Evolutionary conservation across 2,888 invertebrate genomes (phyloP), one percentile per base, ranked within the genome.

Genomic region (Synergus gifuensis): DNA sequence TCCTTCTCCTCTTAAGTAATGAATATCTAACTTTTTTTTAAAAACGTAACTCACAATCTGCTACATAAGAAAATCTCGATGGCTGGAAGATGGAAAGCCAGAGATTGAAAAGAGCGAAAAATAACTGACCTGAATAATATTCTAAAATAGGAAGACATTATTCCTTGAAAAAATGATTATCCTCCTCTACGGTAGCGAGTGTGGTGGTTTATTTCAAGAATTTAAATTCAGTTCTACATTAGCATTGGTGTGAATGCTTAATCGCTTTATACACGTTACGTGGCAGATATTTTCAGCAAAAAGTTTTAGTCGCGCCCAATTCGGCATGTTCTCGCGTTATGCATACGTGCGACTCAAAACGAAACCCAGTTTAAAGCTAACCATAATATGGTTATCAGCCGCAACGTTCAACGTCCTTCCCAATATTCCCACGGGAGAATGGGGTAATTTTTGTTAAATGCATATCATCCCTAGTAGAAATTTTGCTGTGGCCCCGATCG

Each of bases 311-410:
- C 73, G 54, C 12, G 49, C 54, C n/a, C 73, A 58, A 54, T 73
- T 73, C 9, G 36, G 54, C 36, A 54, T 54, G 54, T 54, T 73
- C 36, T 36, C 40, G 73, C 54, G n/a, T 73, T 73, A 54, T 58
- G 28, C 36, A 73, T 49, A 73, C 54, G 36, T 36, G 54, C 83
- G 82, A 84, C 83, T 69, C 85, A 84, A 86, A 87, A 87, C 85
- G 86, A 87, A 87, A 87, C 85, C 86, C 85, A 86, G 86, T 86
- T 87, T 86, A 85, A 83, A 86, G 89, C 86, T 84, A 86, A 88
- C 85, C 85, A 86, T 89, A 89, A 89, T 87, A 86, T 85, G 88
- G 89, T 90, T 90, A 90, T 89, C 87, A 86, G 87, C 85, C 81
- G 86, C 85, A 88, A 89, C 88, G 88, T 88, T 89, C 88, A 86